phyloP scores from a whole-genome alignment of 2,888 invertebrate species.

The Spisula solida region DNA sequence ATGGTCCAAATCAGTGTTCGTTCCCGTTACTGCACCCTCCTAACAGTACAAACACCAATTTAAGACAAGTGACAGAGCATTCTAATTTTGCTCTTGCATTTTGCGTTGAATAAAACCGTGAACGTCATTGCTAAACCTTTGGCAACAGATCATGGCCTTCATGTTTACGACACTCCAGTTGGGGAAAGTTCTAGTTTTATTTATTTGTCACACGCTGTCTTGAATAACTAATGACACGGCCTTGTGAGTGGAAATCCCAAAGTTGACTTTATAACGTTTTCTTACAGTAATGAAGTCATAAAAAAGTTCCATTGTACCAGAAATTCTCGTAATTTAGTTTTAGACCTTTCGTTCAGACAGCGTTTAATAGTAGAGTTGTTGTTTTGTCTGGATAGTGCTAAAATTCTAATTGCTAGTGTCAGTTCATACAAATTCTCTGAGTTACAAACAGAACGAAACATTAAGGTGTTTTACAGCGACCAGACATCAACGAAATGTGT shows the following conservation, averaged over 20 bases:
- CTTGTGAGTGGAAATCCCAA: neutral
- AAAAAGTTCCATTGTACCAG: neutral
- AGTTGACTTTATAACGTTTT: neutral
- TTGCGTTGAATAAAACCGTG: neutral
- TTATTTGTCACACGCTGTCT: neutral
- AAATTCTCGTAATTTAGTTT: neutral
- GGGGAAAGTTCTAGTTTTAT: neutral
- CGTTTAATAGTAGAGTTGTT: neutral
- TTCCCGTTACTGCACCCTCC: neutral
- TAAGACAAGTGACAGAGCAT: neutral
- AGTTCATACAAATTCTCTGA: neutral
- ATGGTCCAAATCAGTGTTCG: neutral
- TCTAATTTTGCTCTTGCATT: neutral
- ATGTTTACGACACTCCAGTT: neutral
- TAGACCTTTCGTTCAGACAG: neutral
- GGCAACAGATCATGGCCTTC: neutral
- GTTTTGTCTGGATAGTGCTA: neutral
- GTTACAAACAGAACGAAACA: neutral
- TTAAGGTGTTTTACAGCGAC: neutral
- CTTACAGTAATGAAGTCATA: neutral
- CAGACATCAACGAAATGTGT: neutral
- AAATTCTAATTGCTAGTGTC: neutral
- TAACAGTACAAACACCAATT: neutral
- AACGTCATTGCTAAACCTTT: neutral
- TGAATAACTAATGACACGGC: neutral